Evolutionary conservation across 2,797 vertebrate genomes (phyloP).

Genomic region (Acanthis flammea): DNA sequence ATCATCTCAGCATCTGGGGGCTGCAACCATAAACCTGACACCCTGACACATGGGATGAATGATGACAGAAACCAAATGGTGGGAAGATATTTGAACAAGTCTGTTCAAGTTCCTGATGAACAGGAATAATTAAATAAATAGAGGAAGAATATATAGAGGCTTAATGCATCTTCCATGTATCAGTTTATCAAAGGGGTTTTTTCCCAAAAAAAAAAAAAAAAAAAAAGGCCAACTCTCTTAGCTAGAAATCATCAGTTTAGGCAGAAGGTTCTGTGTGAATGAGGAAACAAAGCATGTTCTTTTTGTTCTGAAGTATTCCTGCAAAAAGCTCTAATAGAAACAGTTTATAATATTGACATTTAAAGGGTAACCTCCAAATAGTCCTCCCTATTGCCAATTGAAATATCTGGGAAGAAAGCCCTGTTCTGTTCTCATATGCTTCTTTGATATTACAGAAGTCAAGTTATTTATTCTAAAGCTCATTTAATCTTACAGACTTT

Average conservation of each 20-base stretch:
- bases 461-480: constrained; percentile 13
- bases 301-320: background rate
- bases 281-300: background rate
- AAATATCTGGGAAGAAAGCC: background rate
- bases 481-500: background rate
- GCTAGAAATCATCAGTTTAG: background rate
- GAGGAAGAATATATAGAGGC: background rate
- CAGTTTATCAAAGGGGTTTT: background rate
- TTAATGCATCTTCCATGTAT: background rate
- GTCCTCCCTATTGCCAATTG: background rate
- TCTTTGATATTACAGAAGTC: background rate
- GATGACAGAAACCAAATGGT: background rate
- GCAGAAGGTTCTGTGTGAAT: background rate
- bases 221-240: background rate
- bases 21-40: constrained; percentile 5
- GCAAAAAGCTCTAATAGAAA: background rate
- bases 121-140: background rate
- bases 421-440: background rate
- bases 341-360: background rate
- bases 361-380: background rate
- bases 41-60: background rate
- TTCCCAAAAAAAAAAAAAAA: background rate
- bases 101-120: background rate
- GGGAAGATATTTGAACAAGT: background rate
- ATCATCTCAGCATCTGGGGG: background rate